Percentiles rank a stretch among this genome's conserved stretches.
These are phyloP conservation scores for Ancistrus triradiatus DNA, from an alignment of 2,113 vertebrate species.

Conservation along the genomic window DNA sequence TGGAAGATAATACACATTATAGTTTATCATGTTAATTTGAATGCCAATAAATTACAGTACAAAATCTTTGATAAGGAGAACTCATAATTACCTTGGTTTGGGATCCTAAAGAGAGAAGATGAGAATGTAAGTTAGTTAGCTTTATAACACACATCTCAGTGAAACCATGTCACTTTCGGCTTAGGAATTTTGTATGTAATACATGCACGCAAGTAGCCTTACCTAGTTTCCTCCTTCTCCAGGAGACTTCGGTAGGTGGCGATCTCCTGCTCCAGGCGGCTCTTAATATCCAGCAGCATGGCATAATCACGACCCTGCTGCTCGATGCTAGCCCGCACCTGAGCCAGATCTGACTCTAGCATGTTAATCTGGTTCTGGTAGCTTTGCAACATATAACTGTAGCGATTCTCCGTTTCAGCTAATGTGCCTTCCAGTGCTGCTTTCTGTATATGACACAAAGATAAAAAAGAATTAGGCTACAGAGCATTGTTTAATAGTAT, in stretches of 20 bases:
- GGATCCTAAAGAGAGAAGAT: slow-evolving; percentile 47
- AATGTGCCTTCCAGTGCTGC: slow-evolving; percentile 67
- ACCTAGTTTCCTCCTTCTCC: slow-evolving; percentile 71
- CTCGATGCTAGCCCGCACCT: slow-evolving; percentile 65
- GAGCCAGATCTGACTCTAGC: slow-evolving; percentile 62
- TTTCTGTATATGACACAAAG: slow-evolving; percentile 58
- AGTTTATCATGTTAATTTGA: no score
- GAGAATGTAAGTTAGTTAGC: neutral
- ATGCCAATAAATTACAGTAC: no score
- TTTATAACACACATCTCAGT: neutral
- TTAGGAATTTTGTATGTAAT: neutral
- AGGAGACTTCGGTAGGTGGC: slow-evolving; percentile 72
- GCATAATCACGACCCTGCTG: slow-evolving; percentile 68
- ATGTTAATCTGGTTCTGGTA: slow-evolving; percentile 70
- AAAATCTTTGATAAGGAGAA: no score
- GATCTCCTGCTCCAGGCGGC: slow-evolving; percentile 74
- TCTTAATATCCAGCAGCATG: slow-evolving; percentile 73
- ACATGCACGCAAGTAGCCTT: neutral
- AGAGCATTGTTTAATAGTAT: neutral
- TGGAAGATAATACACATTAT: slow-evolving; percentile 39
- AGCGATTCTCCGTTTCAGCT: slow-evolving; percentile 67
- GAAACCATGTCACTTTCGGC: no score
- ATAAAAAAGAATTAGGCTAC: neutral
- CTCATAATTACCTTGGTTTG: slow-evolving; percentile 44
- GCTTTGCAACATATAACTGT: slow-evolving; percentile 61